Conservation (phyloP, 2,797 vertebrate genomes). For the Labeo calbasu region DNA sequence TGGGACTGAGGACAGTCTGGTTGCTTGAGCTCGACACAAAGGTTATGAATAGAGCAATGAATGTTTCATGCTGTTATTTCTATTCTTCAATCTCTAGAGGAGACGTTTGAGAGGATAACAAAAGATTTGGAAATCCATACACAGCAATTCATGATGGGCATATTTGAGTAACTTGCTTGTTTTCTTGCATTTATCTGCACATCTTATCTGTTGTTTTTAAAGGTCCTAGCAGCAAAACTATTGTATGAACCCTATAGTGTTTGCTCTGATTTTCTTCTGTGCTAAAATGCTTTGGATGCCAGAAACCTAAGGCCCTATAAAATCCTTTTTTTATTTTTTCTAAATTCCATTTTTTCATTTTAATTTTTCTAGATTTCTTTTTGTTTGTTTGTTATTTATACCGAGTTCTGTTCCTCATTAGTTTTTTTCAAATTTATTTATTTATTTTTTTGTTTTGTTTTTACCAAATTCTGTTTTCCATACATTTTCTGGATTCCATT, state of each 20-base stretch:
- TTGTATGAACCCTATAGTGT: neutral
- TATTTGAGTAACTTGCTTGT: neutral
- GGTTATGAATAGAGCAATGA: constrained; percentile 39
- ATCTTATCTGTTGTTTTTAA: neutral
- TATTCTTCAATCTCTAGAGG: neutral
- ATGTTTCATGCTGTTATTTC: constrained; percentile 8
- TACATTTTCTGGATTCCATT: too few relatives aligned
- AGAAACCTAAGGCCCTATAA: too few relatives aligned
- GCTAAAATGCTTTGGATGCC: neutral
- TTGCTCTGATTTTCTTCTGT: neutral
- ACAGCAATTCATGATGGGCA: neutral
- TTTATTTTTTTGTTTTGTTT: too few relatives aligned
- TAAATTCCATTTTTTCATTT: too few relatives aligned
- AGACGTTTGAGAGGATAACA: constrained; percentile 4
- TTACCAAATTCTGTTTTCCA: too few relatives aligned
- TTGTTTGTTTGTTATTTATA: too few relatives aligned
- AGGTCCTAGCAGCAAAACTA: neutral
- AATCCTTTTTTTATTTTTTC: too few relatives aligned
- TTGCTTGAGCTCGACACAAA: constrained; percentile 10
- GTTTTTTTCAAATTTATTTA: too few relatives aligned
- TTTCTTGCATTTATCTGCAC: neutral
- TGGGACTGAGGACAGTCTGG: constrained; percentile 22
- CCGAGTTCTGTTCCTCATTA: too few relatives aligned
- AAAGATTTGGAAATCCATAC: constrained; percentile 13
- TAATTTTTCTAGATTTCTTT: too few relatives aligned